phyloP scores from a whole-genome alignment of 2,888 invertebrate genomes.

The Apantesis nais region DNA sequence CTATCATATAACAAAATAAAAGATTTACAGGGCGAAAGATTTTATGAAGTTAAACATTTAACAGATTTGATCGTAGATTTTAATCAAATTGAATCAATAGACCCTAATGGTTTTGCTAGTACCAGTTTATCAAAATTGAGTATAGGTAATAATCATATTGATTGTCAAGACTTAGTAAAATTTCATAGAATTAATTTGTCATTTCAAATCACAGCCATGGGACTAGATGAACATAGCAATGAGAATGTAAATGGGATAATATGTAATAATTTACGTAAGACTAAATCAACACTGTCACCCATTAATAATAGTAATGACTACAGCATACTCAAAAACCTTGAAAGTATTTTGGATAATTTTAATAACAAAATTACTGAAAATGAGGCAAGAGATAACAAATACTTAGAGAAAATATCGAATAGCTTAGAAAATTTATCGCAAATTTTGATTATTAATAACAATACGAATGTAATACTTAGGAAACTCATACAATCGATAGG shows the following conservation, averaged over 20 bases:
- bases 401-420: conserved; percentile 38
- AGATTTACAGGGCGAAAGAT: conserved; percentile 62
- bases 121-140: conserved; percentile 58
- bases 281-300: conserved; percentile 10
- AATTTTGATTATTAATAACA: conserved; percentile 26
- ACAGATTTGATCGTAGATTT: conserved; percentile 62
- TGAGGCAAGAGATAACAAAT: conserved; percentile 19
- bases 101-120: conserved; percentile 55
- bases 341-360: conserved; percentile 28
- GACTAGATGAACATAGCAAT: conserved; percentile 43
- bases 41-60: conserved; percentile 60
- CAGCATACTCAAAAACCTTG: conserved; percentile 38
- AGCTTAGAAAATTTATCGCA: conserved; percentile 30
- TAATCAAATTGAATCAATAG: conserved; percentile 60
- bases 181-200: conserved; percentile 41
- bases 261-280: conserved; percentile 43
- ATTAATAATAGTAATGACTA: conserved; percentile 23
- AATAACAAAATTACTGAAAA: conserved; percentile 14
- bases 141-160: conserved; percentile 69
- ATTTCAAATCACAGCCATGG: conserved; percentile 58
- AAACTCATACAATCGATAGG: conserved; percentile 32
- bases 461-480: conserved; percentile 28
- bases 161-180: conserved; percentile 60
- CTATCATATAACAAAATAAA: conserved; percentile 65
- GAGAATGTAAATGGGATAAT: conserved; percentile 55